These are phyloP conservation scores for Imbricaverruca yamaguchii DNA, from an alignment of 2,888 invertebrate species.

Conservation along the genomic window DNA sequence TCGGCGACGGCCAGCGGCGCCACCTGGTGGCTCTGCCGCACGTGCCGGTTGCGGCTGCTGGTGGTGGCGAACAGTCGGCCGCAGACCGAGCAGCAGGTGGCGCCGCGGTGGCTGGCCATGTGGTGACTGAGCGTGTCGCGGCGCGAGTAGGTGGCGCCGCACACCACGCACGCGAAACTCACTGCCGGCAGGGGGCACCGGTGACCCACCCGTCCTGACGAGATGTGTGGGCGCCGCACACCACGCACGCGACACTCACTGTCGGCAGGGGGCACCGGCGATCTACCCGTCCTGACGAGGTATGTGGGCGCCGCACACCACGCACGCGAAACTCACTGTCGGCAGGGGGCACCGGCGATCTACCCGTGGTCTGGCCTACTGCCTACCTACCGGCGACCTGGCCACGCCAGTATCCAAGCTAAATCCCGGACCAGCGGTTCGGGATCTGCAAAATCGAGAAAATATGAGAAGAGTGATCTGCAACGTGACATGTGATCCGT, in stretches of 20 bases:
- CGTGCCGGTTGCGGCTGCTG: slow-evolving; percentile 27
- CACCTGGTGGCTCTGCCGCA: slow-evolving; percentile 25
- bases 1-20: not conserved
- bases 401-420: too few relatives aligned
- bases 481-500: too few relatives aligned
- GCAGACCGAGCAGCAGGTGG: slow-evolving; percentile 27
- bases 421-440: too few relatives aligned
- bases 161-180: slow-evolving; percentile 27
- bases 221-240: slow-evolving; percentile 30
- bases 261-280: not conserved
- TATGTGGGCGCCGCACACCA: slow-evolving; percentile 30
- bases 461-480: too few relatives aligned
- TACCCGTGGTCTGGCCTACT: too few relatives aligned
- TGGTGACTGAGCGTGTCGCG: slow-evolving; percentile 31
- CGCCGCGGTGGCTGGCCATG: slow-evolving; percentile 31
- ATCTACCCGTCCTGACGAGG: not conserved
- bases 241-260: slow-evolving; percentile 24
- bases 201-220: too few relatives aligned
- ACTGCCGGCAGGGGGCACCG: not conserved
- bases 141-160: slow-evolving; percentile 30
- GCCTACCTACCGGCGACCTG: too few relatives aligned
- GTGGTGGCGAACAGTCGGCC: slow-evolving; percentile 27
- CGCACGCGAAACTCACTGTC: slow-evolving; percentile 23
- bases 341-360: not conserved
- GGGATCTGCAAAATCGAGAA: too few relatives aligned